Base-by-base conservation (phyloP, 2,888 invertebrate species). In the Pristionchus fissidentatus region DNA sequence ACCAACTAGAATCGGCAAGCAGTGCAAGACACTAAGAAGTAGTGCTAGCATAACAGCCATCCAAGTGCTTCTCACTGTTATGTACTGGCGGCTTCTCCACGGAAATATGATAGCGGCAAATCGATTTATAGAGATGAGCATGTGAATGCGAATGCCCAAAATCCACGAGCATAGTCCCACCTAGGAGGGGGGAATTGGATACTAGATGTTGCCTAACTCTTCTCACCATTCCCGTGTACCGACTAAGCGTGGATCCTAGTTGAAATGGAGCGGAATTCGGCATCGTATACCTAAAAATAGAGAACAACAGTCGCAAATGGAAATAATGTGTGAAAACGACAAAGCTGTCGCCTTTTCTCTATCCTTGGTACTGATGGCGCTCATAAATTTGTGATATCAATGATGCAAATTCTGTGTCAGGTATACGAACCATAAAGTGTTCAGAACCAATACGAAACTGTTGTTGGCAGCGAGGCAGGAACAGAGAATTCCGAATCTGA, bases 121-220 rank as follows among this genome's bases (percentile, higher is more conserved):
- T 41, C 66, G 66, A 66, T 66, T 66, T 19, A 66, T 29, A 3
- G 66, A 66, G n/a, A 66, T 66, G 3, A 66, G 66, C 15, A 66
- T 22, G 38, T 66, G 66, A 66, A 35, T 38, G 4, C 66, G 38
- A 38, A 38, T 66, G 2, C 66, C 66, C 4, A 66, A n/a, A 35
- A 66, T 66, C 66, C 66, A 66, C 22, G 38, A n/a, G n/a, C 38
- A n/a, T 22, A 66, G 10, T 22, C 38, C 35, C 38, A 66, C 41
- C 66, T 66, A n/a, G n/a, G n/a, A n/a, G n/a, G n/a, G n/a, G n/a
- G n/a, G 41, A 35, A 41, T 38, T n/a, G 35, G 1, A 8, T 62
- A 35, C 13, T 35, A n/a, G n/a, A 52, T 8, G 52, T 3, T 5
- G 55, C 10, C 55, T 22, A 15, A 4, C 10, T 4, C 55, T 13